phyloP scores from a whole-genome alignment of 2,888 invertebrate species.

The Reticulitermes lucifugus region DNA sequence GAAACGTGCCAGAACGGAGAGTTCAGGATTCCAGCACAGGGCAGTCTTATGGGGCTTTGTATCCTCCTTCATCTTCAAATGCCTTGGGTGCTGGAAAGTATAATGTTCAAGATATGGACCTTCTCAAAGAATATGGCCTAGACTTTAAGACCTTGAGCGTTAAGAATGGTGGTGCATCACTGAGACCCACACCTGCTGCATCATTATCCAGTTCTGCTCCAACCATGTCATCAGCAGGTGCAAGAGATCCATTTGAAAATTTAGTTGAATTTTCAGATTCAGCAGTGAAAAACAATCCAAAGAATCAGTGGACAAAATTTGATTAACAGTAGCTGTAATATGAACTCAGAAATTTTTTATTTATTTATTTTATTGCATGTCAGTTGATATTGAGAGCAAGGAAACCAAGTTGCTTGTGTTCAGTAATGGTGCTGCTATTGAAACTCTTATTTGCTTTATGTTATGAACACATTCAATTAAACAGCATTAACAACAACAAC shows the following conservation, averaged over 20 bases:
- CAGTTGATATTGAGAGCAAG: too few species aligned
- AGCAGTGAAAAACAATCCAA: conserved; percentile 62
- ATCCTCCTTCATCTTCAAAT: not conserved
- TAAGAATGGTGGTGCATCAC: conserved; percentile 37
- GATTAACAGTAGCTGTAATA: conserved; percentile 59
- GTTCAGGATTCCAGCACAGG: conserved; percentile 10
- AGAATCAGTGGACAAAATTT: conserved; percentile 72
- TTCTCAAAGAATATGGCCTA: conserved; percentile 79
- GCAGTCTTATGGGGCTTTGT: conserved; percentile 20
- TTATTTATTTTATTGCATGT: not conserved
- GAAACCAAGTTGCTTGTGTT: too few species aligned
- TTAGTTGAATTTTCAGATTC: conserved; percentile 42
- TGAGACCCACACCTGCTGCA: conserved; percentile 27
- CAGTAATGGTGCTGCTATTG: not conserved
- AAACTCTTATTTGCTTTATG: not conserved
- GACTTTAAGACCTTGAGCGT: conserved; percentile 71
- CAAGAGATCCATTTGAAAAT: conserved; percentile 54
- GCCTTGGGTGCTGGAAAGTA: not conserved
- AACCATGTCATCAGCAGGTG: conserved; percentile 53
- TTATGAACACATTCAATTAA: not conserved
- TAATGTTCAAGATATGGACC: conserved; percentile 69
- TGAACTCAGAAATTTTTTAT: not conserved
- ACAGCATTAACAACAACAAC: too few species aligned
- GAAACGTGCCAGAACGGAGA: conserved; percentile 60
- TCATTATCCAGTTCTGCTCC: conserved; percentile 53